These are phyloP conservation scores for Pemphigus obesinymphae DNA, from an alignment of 1,140 invertebrate genomes.

Conservation along the genomic window DNA sequence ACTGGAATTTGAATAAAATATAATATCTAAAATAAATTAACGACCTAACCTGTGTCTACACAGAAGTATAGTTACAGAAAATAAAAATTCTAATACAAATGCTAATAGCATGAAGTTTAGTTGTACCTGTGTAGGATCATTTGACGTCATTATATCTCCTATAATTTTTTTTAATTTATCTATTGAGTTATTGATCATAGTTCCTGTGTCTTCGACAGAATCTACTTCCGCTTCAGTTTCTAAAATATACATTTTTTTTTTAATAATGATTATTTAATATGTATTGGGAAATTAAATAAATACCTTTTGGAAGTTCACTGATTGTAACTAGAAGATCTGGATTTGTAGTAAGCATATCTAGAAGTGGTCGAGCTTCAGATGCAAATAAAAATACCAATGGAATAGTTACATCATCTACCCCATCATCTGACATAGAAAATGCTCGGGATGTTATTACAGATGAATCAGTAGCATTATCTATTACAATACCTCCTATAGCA, in stretches of 20 bases:
- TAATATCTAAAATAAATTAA: constrained; percentile 6
- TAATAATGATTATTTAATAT: neutral
- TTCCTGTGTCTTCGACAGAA: constrained; percentile 27
- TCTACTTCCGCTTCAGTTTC: constrained; percentile 25
- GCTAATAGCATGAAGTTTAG: constrained; percentile 38
- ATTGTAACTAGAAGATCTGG: constrained; percentile 55
- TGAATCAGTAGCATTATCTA: constrained; percentile 78
- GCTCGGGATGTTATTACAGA: constrained; percentile 66
- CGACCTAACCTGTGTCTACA: constrained; percentile 8
- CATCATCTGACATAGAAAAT: constrained; percentile 96
- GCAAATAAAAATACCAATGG: constrained; percentile 87
- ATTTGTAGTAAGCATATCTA: constrained; percentile 56
- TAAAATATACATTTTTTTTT: neutral
- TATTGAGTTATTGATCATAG: constrained; percentile 31
- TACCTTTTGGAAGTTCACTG: constrained; percentile 47
- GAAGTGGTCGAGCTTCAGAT: constrained; percentile 66
- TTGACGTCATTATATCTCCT: constrained; percentile 17
- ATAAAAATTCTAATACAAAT: constrained; percentile 26
- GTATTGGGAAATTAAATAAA: neutral
- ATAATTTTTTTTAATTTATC: constrained; percentile 33
- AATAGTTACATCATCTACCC: constrained; percentile 79
- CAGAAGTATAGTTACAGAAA: constrained; percentile 6
- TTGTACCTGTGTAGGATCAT: constrained; percentile 39
- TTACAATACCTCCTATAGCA: constrained; percentile 77
- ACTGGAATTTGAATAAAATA: constrained; percentile 18